Evolutionary conservation across 2,888 invertebrate genomes (phyloP).

Genomic region (Trichogramma evanescens): DNA sequence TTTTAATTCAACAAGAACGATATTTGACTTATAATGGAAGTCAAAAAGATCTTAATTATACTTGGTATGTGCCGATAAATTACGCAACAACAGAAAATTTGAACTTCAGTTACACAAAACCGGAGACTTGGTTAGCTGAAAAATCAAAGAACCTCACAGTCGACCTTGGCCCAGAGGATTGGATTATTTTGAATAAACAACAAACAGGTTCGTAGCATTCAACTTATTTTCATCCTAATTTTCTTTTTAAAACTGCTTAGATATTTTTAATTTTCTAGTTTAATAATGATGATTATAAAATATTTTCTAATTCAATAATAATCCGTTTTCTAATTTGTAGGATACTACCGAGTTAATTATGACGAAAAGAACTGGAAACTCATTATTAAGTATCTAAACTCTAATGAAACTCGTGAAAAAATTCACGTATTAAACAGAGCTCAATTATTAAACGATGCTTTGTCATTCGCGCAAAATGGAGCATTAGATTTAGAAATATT

Average conservation of each 20-base stretch:
- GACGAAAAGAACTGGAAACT: conserved; percentile 69
- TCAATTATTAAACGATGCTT: conserved; percentile 74
- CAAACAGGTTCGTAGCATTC: conserved; percentile 50
- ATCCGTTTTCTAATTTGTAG: conserved; percentile 31
- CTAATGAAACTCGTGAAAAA: conserved; percentile 43
- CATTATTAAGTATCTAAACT: conserved; percentile 55
- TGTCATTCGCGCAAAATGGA: conserved; percentile 66
- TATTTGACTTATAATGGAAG: conserved; percentile 21
- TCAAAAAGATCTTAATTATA: conserved; percentile 1
- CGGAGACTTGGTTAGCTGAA: conserved; percentile 49
- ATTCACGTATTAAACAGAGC: conserved; percentile 70
- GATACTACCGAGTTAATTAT: conserved; percentile 70
- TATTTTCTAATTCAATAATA: neutral
- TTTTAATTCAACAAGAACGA: conserved; percentile 48
- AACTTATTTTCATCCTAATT: neutral
- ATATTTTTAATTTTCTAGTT: neutral
- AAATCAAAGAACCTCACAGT: neutral
- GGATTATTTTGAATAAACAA: conserved; percentile 60
- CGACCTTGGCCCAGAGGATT: conserved; percentile 44
- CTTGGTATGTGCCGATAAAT: conserved; percentile 40
- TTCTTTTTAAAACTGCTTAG: neutral
- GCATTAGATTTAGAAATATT: conserved; percentile 64
- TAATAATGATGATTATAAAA: neutral
- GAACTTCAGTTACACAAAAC: conserved; percentile 50
- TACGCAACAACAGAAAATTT: conserved; percentile 24